Percentiles rank a stretch among this genome's conserved stretches.
phyloP scores from a whole-genome alignment of 2,113 vertebrate genomes.

The Lagenorhynchus albirostris region DNA sequence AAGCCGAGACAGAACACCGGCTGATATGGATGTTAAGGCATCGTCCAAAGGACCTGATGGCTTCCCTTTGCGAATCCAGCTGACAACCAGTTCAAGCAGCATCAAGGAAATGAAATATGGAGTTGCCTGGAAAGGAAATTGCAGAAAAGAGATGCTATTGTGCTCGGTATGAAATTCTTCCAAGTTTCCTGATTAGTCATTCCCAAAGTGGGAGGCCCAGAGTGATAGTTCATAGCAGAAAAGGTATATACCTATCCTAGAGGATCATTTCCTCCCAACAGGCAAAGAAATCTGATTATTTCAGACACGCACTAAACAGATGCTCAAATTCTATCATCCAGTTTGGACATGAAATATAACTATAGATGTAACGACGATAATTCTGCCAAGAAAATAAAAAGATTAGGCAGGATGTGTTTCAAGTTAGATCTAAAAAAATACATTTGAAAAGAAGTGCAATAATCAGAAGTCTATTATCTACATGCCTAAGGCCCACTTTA shows the following conservation, averaged over 20 bases:
- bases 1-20: slow-evolving; percentile 89
- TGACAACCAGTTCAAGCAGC: slow-evolving; percentile 87
- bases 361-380: background rate
- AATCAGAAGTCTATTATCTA: background rate
- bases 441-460: background rate
- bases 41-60: slow-evolving; percentile 83
- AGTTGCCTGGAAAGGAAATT: slow-evolving; percentile 85
- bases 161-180: background rate
- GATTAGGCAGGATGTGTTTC: background rate
- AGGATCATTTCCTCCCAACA: background rate
- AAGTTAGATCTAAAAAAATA: background rate
- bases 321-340: background rate
- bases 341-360: slow-evolving; percentile 2
- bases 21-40: slow-evolving; percentile 87
- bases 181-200: slow-evolving; percentile 6
- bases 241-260: background rate
- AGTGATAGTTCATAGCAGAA: background rate
- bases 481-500: background rate
- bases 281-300: background rate
- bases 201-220: background rate
- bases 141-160: slow-evolving; percentile 30
- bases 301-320: background rate
- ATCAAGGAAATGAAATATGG: slow-evolving; percentile 91
- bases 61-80: slow-evolving; percentile 82
- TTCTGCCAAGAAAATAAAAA: background rate